Conservation (phyloP, 2,113 vertebrate genomes). For the Hippocampus abdominalis region DNA sequence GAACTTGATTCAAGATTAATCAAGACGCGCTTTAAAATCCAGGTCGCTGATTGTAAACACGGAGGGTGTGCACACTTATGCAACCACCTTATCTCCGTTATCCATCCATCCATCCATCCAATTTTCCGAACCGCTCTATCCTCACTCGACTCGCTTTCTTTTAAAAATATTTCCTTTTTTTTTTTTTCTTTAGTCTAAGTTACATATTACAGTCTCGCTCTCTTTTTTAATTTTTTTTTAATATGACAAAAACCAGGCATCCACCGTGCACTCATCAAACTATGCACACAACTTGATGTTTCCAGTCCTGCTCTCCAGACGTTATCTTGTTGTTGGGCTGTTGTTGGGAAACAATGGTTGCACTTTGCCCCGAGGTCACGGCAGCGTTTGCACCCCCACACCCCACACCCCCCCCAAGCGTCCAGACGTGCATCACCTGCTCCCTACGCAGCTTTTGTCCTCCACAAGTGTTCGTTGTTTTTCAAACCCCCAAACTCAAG, state of each 20-base stretch:
- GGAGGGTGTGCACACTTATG: neutral
- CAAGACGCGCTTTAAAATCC: too few species aligned
- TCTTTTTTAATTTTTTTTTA: too few species aligned
- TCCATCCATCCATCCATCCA: too few species aligned
- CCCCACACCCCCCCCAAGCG: constrained; percentile 25
- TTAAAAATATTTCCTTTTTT: too few species aligned
- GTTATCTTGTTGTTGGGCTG: constrained; percentile 3
- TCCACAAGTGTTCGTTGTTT: neutral
- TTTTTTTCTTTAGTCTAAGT: neutral
- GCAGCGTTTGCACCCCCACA: constrained; percentile 2
- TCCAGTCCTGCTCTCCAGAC: neutral
- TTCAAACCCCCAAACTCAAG: neutral
- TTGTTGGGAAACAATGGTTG: constrained; percentile 43
- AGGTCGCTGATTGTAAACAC: neutral
- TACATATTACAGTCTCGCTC: too few species aligned
- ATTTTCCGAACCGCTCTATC: too few species aligned
- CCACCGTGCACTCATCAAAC: neutral
- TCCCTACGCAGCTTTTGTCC: constrained; percentile 14
- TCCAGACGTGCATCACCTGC: constrained; percentile 61
- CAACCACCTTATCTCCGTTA: neutral
- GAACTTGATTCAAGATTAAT: too few species aligned
- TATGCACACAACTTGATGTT: neutral
- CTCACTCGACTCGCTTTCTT: neutral
- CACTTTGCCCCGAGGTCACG: constrained; percentile 57
- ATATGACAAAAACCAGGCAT: too few species aligned